Evolutionary conservation across 2,888 invertebrate species (phyloP).

Genomic region (Acrobeloides nanus): DNA sequence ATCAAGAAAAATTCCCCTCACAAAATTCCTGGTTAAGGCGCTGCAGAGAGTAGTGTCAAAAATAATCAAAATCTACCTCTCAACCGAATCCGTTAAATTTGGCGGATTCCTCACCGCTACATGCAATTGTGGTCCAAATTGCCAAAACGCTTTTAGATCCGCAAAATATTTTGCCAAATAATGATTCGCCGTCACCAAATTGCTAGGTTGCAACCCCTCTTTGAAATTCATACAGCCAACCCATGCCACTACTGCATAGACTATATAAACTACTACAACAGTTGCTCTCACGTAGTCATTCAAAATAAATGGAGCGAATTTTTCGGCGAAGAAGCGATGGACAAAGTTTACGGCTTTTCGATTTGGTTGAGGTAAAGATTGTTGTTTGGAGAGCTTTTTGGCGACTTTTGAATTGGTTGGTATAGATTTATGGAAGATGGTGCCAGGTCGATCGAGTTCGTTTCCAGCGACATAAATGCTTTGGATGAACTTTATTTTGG

Average conservation of each 20-base stretch:
- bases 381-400: conserved; percentile 1
- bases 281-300: conserved; percentile 25
- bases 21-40: too few relatives aligned
- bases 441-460: too few relatives aligned
- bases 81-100: conserved; percentile 28
- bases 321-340: conserved; percentile 33
- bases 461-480: conserved; percentile 16
- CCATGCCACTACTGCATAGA: conserved; percentile 65
- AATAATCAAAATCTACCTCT: conserved; percentile 22
- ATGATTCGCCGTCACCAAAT: conserved; percentile 49
- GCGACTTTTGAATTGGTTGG: too few relatives aligned
- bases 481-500: conserved; percentile 11
- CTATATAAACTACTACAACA: conserved; percentile 27
- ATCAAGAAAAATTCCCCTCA: too few relatives aligned
- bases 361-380: conserved; percentile 5
- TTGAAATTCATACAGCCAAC: conserved; percentile 66
- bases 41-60: too few relatives aligned
- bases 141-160: conserved; percentile 48
- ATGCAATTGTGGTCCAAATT: conserved; percentile 43
- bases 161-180: conserved; percentile 49
- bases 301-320: conserved; percentile 46
- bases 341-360: conserved; percentile 19
- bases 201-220: conserved; percentile 50
- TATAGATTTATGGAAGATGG: too few relatives aligned
- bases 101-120: conserved; percentile 48